Percentiles rank a stretch among this genome's conserved stretches.
phyloP scores from a whole-genome alignment of 2,113 vertebrate genomes.

The Dendropsophus ebraccatus region DNA sequence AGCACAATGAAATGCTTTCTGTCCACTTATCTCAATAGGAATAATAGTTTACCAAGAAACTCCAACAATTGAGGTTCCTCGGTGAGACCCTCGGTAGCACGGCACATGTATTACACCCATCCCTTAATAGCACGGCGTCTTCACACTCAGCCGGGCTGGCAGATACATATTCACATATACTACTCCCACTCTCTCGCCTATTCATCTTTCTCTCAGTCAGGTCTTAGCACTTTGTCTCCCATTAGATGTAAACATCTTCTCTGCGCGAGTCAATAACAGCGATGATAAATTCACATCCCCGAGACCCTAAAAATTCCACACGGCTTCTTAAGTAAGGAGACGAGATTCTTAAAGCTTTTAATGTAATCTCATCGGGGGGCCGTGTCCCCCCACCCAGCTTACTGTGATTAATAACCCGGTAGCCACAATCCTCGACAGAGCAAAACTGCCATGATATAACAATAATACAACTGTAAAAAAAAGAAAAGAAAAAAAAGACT shows the following conservation, averaged over 20 bases:
- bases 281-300: conserved; percentile 31
- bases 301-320: conserved; percentile 30
- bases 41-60: too few species aligned
- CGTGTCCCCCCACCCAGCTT: not conserved
- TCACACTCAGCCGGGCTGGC: not conserved
- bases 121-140: not conserved
- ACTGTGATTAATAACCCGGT: conserved; percentile 8
- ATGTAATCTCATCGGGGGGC: not conserved
- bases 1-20: too few species aligned
- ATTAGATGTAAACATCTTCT: conserved; percentile 27
- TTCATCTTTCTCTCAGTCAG: conserved; percentile 5
- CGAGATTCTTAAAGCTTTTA: not conserved
- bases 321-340: conserved; percentile 16
- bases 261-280: conserved; percentile 14
- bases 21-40: too few species aligned
- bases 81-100: too few species aligned
- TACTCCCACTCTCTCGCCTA: not conserved
- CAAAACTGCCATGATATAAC: not conserved
- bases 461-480: not conserved
- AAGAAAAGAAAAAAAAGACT: too few species aligned
- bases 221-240: conserved; percentile 21
- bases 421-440: not conserved
- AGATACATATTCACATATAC: not conserved
- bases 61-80: too few species aligned
- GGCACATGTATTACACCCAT: not conserved